These are phyloP conservation scores for Lysiphlebus fabarum DNA, from an alignment of 1,140 invertebrate genomes.

Conservation along the genomic window DNA sequence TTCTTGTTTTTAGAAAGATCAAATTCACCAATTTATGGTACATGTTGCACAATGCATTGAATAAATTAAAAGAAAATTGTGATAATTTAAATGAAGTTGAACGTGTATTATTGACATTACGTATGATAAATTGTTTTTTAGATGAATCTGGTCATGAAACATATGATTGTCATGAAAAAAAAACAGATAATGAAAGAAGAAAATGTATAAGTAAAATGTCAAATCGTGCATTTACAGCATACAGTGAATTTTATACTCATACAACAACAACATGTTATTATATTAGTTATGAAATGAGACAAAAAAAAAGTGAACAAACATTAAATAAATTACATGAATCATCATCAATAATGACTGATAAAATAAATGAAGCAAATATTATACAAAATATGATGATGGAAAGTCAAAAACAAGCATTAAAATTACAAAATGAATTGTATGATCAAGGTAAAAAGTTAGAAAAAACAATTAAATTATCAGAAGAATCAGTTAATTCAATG, in stretches of 20 bases:
- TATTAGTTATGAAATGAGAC: conserved; percentile 65
- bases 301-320: conserved; percentile 60
- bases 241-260: conserved; percentile 68
- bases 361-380: conserved; percentile 58
- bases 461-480: conserved; percentile 39
- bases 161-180: conserved; percentile 55
- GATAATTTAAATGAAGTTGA: conserved; percentile 59
- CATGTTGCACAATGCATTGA: conserved; percentile 62
- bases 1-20: conserved; percentile 39
- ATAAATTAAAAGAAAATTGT: conserved; percentile 58
- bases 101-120: conserved; percentile 61
- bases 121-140: conserved; percentile 68
- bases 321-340: conserved; percentile 56
- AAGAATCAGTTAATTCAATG: conserved; percentile 51
- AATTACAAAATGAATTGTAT: conserved; percentile 43
- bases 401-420: conserved; percentile 46
- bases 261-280: conserved; percentile 69
- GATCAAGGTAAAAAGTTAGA: conserved; percentile 42
- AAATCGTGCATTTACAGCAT: conserved; percentile 61
- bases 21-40: conserved; percentile 58
- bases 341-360: conserved; percentile 54
- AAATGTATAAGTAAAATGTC: conserved; percentile 60
- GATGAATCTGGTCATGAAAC: conserved; percentile 58
- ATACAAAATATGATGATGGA: conserved; percentile 59
- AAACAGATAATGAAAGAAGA: conserved; percentile 44